Evolutionary conservation across 2,797 vertebrate genomes (phyloP).

Genomic region (Brotula barbata): DNA sequence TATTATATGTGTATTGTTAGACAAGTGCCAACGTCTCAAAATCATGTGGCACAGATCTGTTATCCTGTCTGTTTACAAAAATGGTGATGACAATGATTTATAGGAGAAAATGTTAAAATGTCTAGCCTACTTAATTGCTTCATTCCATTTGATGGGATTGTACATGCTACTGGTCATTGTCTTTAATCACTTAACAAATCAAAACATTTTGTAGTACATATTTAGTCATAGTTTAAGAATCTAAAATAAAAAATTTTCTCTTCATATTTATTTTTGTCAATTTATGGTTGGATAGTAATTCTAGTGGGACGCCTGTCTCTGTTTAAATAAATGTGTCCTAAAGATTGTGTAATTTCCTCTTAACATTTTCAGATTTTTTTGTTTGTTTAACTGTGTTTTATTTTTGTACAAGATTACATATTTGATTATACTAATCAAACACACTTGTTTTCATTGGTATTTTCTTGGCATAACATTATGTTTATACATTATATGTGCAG

Average conservation of each 20-base stretch:
- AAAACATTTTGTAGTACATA: neutral
- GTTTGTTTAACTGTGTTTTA: neutral
- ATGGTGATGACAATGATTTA: neutral
- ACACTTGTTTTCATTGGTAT: neutral
- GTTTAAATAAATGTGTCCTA: neutral
- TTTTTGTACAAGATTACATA: neutral
- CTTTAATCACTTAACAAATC: no score
- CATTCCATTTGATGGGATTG: no score
- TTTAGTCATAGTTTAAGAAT: conserved; percentile 2
- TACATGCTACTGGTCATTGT: no score
- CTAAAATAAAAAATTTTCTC: neutral
- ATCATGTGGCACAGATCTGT: neutral
- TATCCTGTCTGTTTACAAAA: no score
- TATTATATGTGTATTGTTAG: neutral
- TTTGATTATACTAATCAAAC: neutral
- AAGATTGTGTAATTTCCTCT: neutral
- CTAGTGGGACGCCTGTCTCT: no score
- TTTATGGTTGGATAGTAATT: neutral
- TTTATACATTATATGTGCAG: no score
- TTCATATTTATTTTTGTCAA: neutral
- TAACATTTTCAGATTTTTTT: neutral
- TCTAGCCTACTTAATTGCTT: no score
- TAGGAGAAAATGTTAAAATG: no score
- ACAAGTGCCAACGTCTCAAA: neutral
- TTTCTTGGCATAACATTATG: neutral